Evolutionary conservation across 2,888 invertebrate species (phyloP).

Genomic region (Piscicola geometra): DNA sequence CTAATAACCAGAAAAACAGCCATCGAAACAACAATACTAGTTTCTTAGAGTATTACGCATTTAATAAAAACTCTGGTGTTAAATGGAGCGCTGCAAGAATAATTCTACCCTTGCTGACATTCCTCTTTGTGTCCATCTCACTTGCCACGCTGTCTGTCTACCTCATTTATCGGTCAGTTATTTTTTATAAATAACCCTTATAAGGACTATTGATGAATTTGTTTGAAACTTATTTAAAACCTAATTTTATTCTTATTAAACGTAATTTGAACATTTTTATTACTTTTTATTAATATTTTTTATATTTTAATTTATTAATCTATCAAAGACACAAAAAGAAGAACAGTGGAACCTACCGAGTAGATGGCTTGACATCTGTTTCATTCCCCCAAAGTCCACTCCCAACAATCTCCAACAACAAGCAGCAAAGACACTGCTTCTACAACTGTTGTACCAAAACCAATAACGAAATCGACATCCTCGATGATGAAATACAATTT

Average conservation of each 20-base stretch:
- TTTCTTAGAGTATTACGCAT: neutral
- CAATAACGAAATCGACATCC: neutral
- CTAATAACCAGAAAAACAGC: neutral
- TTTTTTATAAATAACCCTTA: neutral
- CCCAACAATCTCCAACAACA: no score
- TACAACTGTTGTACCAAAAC: neutral
- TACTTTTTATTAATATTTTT: no score
- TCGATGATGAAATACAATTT: neutral
- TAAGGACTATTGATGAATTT: no score
- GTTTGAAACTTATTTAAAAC: no score
- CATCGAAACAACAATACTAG: neutral
- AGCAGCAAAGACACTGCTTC: neutral
- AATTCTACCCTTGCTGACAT: slow-evolving; percentile 4
- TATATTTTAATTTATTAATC: no score
- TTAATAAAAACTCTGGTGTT: neutral
- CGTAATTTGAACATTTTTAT: no score
- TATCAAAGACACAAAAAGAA: slow-evolving; percentile 3
- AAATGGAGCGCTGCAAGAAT: neutral
- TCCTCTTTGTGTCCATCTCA: neutral
- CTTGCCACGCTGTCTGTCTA: neutral
- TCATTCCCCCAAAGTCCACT: slow-evolving; percentile 6
- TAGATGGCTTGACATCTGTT: slow-evolving; percentile 9
- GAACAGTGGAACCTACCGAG: slow-evolving; percentile 21
- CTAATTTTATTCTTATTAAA: no score
- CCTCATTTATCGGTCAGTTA: neutral